Conservation (phyloP, 1,140 invertebrate genomes). For the Helicorthomorpha holstii region DNA sequence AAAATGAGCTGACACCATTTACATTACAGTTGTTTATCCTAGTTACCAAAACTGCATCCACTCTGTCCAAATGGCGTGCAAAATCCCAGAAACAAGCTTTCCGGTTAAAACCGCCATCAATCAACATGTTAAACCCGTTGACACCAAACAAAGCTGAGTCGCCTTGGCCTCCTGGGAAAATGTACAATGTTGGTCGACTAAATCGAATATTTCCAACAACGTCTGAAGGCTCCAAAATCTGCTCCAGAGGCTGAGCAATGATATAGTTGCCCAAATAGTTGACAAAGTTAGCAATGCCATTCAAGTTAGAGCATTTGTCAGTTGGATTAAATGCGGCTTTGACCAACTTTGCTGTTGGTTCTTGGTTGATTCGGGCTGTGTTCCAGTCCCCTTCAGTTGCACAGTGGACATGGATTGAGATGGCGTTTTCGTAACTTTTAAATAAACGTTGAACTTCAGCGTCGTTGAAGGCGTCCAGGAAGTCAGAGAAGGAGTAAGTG, state of each 20-base stretch:
- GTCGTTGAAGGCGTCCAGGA: conserved; percentile 78
- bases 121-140: conserved; percentile 92
- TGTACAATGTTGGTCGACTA: conserved; percentile 86
- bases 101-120: conserved; percentile 85
- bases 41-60: conserved; percentile 85
- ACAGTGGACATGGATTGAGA: conserved; percentile 75
- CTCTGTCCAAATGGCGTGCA: conserved; percentile 73
- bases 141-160: conserved; percentile 93
- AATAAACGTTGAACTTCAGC: conserved; percentile 78
- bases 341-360: conserved; percentile 49
- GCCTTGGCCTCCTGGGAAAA: conserved; percentile 91
- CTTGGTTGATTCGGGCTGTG: conserved; percentile 45
- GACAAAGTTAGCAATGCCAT: conserved; percentile 52
- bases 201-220: conserved; percentile 93
- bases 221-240: conserved; percentile 76
- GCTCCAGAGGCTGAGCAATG: conserved; percentile 36
- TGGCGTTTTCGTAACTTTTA: conserved; percentile 70
- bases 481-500: conserved; percentile 75
- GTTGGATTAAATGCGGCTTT: conserved; percentile 64
- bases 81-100: conserved; percentile 97
- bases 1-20: conserved; percentile 63
- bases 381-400: conserved; percentile 68
- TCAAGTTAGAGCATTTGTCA: conserved; percentile 53
- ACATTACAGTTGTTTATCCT: conserved; percentile 81
- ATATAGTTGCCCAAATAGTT: conserved; percentile 27